Base-by-base conservation (phyloP, 2,888 invertebrate species). In the Anthophora plumipes region DNA sequence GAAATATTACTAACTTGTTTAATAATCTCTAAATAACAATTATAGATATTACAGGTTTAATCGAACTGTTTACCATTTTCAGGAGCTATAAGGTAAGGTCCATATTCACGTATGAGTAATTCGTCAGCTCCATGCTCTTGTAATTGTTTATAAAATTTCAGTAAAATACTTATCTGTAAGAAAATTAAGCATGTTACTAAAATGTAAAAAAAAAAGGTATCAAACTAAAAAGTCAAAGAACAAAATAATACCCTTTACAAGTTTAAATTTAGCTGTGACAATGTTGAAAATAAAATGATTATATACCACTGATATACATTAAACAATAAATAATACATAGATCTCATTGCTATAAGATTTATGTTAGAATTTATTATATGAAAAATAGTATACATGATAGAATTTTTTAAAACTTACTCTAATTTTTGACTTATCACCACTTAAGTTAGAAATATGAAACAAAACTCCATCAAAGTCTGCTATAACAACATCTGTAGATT, bases 391-490 rank as follows among this genome's bases (percentile, higher is more conserved):
- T 54, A 22, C n/a, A 17, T 50, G 12, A 9, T 5, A 7, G 31
- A 39, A 25, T 5, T 31, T 52, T 46, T 39, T 3, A 9, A 57
- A 46, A 94, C 97, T 95, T 94, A 99, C 99, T 95, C 97, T 96
- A 95, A 99, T 96, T 97, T 99, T 99, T 92, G 97, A 97, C 95
- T 98, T 99, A 94, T 99, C 99, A 91, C 97, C 97, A 94, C 98
- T 97, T 91, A 98, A 95, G 95, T 99, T 99, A 84, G 99, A 99
- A 95, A 99, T 97, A 94, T 99, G 99, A 95, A 98, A 99, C 89
- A 99, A 94, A 84, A 98, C 99, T 90, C 99, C 99, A 95, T 99
- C 99, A 95, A 99, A 99, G 95, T 99, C 99, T 90, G 98, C 98
- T 93, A 98, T 96, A 88, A 95, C 96, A 91, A 99, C 97, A 95